phyloP scores from a whole-genome alignment of 2,888 invertebrate species.

The Drymonia ruficornis region DNA sequence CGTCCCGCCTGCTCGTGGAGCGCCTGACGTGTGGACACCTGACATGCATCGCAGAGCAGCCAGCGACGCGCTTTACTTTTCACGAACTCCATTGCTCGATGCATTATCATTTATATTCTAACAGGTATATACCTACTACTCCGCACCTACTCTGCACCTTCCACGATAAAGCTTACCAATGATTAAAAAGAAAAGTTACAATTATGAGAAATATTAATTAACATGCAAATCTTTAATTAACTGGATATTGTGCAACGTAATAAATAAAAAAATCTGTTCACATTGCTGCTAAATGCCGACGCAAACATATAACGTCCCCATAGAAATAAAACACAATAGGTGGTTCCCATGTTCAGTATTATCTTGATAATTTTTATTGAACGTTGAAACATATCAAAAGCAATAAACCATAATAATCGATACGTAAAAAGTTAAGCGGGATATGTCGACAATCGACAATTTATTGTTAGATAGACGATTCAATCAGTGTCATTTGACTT shows the following conservation, averaged over 20 bases:
- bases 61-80: slow-evolving; percentile 19
- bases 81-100: background rate
- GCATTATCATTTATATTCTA: background rate
- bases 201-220: too few relatives aligned
- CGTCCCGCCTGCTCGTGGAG: slow-evolving; percentile 37
- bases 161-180: too few relatives aligned
- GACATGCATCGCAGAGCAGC: slow-evolving; percentile 29
- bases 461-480: slow-evolving; percentile 52
- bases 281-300: background rate
- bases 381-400: slow-evolving; percentile 31
- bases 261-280: background rate
- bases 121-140: background rate
- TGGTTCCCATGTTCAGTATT: slow-evolving; percentile 10
- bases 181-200: too few relatives aligned
- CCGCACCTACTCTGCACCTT: too few relatives aligned
- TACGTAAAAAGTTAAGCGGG: slow-evolving; percentile 47
- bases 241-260: too few relatives aligned
- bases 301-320: background rate
- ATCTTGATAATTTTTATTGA: slow-evolving; percentile 28
- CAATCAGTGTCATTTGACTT: slow-evolving; percentile 68
- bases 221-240: too few relatives aligned
- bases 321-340: background rate
- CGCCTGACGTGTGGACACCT: slow-evolving; percentile 35
- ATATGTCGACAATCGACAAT: slow-evolving; percentile 54
- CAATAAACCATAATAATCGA: slow-evolving; percentile 40